Base-by-base conservation (phyloP, 2,888 invertebrate genomes). In the Cinara cedri region DNA sequence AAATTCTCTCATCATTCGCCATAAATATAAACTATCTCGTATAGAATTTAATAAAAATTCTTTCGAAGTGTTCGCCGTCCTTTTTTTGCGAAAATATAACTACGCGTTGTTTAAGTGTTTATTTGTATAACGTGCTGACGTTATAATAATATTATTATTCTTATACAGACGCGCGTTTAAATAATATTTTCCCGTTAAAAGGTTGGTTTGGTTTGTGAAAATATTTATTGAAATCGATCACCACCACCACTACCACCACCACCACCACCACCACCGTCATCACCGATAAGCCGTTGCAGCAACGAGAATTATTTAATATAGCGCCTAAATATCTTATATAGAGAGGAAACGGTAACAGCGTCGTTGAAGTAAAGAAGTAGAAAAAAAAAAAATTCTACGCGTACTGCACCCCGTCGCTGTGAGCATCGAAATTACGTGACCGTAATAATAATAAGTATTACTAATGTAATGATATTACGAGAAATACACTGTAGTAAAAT, bases 371-470 rank as follows among this genome's bases (percentile, higher is more conserved):
- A 13, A 60, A 60, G 16, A 19, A 26, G 46, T n/a, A 21, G 34
- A 51, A 72, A 34, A 34, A 34, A 34, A 34, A 34, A 34, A 34
- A 74, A 74, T 74, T 42, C 21, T 51, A 63, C 62, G 34, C 51
- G 62, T 42, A 42, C n/a, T 21, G 21, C 49, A 42, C 49, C 9
- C 19, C 13, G 21, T 34, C 34, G 34, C 34, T 34, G 34, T 6
- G 6, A 6, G 16, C 16, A 51, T 62, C 11, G 11, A 42, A 42
- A 42, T 42, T 74, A 74, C 72, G 72, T 74, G 72, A 34, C 51
- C 6, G 42, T 42, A 74, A 74, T 74, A 74, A 74, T 74, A 49
- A 72, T 34, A 72, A 74, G 34, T 21, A 21, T 42, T 34, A 21
- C 51, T 74, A 74, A 74, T 74, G 42, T 51, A 34, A 63, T 46